Percentiles rank a stretch among this genome's conserved stretches.
Evolutionary conservation across 2,888 invertebrate species (phyloP).

Genomic region (Itoplectis maculator): DNA sequence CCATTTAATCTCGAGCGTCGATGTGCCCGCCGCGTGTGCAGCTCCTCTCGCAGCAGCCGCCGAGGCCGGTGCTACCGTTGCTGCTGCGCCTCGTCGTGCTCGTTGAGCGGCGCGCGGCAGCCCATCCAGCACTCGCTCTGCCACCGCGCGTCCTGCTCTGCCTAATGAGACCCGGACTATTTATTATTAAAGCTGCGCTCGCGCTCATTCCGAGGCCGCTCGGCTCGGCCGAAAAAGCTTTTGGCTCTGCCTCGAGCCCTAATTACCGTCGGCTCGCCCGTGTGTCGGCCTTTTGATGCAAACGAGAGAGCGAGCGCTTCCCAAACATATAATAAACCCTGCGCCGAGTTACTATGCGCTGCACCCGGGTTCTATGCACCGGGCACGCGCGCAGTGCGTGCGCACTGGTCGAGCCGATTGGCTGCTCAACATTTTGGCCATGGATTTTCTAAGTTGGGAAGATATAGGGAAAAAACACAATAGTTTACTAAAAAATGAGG

Average conservation of each 20-base stretch:
- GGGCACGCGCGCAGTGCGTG: neutral
- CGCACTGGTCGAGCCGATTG: constrained; percentile 5
- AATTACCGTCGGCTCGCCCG: constrained; percentile 75
- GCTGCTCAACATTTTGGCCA: constrained; percentile 5
- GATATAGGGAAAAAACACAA: no score
- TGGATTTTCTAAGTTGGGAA: no score
- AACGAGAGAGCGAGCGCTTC: constrained; percentile 18
- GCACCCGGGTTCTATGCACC: no score
- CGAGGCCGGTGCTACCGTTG: constrained; percentile 8
- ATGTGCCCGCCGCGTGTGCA: constrained; percentile 71
- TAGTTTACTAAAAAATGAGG: no score
- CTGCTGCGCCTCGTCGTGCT: constrained; percentile 21
- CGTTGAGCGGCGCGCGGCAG: neutral
- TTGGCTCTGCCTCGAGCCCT: constrained; percentile 76
- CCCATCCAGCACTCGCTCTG: constrained; percentile 1
- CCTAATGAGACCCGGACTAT: constrained; percentile 78
- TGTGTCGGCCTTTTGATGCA: constrained; percentile 77
- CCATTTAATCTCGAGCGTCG: constrained; percentile 78
- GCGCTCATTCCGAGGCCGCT: constrained; percentile 19
- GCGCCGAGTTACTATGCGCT: constrained; percentile 23
- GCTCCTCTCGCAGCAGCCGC: no score
- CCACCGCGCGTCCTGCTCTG: constrained; percentile 49
- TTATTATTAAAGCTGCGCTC: constrained; percentile 77
- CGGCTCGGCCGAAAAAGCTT: constrained; percentile 73
- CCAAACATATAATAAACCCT: constrained; percentile 21